These are phyloP conservation scores for Macropis europaea DNA, from an alignment of 2,888 invertebrate genomes.

Conservation along the genomic window DNA sequence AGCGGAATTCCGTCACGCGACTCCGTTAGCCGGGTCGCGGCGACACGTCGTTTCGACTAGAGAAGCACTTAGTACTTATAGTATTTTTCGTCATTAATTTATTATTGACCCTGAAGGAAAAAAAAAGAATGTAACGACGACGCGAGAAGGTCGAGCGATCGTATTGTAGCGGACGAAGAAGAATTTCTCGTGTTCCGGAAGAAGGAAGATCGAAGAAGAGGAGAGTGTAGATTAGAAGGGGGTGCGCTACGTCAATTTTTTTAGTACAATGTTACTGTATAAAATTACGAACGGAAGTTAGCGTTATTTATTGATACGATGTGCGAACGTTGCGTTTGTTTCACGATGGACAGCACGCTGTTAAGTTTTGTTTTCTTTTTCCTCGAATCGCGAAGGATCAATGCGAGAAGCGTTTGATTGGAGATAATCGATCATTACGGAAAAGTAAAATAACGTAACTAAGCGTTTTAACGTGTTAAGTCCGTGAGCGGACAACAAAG, in stretches of 20 bases:
- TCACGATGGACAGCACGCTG: conserved; percentile 44
- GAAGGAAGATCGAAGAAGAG: background rate
- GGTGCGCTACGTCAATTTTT: conserved; percentile 64
- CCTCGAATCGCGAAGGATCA: conserved; percentile 26
- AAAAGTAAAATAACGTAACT: conserved; percentile 12
- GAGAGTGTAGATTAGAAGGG: conserved; percentile 14
- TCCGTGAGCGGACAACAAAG: conserved; percentile 47
- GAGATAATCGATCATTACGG: background rate
- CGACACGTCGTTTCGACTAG: conserved; percentile 49
- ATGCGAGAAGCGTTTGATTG: conserved; percentile 18
- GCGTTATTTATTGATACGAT: conserved; percentile 71
- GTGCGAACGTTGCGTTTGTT: conserved; percentile 64
- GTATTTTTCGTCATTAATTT: conserved; percentile 76
- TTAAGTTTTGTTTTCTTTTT: conserved; percentile 52
- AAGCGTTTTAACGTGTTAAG: conserved; percentile 11
- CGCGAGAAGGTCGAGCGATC: too few species aligned
- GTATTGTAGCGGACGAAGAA: too few species aligned
- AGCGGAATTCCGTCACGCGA: conserved; percentile 41
- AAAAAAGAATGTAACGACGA: conserved; percentile 55
- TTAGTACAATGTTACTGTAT: conserved; percentile 67
- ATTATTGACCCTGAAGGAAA: conserved; percentile 77
- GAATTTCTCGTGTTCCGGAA: too few species aligned
- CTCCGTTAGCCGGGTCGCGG: conserved; percentile 28
- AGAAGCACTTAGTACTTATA: conserved; percentile 75
- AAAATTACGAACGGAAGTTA: conserved; percentile 64